Evolutionary conservation across 2,888 invertebrate species (phyloP).

Genomic region (Caenorhabditis sp.): DNA sequence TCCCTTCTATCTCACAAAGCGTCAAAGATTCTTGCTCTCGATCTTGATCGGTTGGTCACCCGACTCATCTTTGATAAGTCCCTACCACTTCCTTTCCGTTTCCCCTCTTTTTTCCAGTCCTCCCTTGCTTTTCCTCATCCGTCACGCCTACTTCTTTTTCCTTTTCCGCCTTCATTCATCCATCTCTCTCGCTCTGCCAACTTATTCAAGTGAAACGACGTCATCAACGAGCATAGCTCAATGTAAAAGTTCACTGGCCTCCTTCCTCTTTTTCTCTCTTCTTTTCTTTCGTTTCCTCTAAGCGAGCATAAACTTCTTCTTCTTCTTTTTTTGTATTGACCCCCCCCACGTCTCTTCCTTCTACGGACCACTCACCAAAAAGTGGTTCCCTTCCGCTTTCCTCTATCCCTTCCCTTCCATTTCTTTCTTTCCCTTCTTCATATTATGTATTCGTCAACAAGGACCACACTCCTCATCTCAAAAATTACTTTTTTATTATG

Average conservation of each 20-base stretch:
- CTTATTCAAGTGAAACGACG: constrained; percentile 45
- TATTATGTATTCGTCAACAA: constrained; percentile 28
- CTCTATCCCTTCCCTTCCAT: constrained; percentile 10
- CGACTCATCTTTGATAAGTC: constrained; percentile 24
- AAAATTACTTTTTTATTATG: too few relatives aligned
- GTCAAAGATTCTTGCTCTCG: constrained; percentile 23
- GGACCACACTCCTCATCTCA: constrained; percentile 1
- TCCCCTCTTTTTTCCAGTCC: neutral
- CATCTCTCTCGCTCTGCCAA: constrained; percentile 30
- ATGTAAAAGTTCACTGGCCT: constrained; percentile 43
- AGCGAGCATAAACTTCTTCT: constrained; percentile 42
- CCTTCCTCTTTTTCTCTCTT: constrained; percentile 1
- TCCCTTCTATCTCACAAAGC: neutral
- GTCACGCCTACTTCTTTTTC: constrained; percentile 41
- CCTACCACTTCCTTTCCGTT: constrained; percentile 1
- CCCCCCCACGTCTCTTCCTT: constrained; percentile 17
- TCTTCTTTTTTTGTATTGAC: constrained; percentile 51
- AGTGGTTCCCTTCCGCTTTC: constrained; percentile 47
- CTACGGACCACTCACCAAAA: constrained; percentile 53
- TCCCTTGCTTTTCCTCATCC: constrained; percentile 8
- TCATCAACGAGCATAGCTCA: constrained; percentile 52
- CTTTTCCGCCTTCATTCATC: constrained; percentile 17
- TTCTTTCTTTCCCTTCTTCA: constrained; percentile 5
- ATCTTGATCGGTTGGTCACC: constrained; percentile 18
- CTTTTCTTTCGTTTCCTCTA: constrained; percentile 13